Base-by-base conservation (phyloP, 2,113 vertebrate species). In the Gallinago paraguaiae region DNA sequence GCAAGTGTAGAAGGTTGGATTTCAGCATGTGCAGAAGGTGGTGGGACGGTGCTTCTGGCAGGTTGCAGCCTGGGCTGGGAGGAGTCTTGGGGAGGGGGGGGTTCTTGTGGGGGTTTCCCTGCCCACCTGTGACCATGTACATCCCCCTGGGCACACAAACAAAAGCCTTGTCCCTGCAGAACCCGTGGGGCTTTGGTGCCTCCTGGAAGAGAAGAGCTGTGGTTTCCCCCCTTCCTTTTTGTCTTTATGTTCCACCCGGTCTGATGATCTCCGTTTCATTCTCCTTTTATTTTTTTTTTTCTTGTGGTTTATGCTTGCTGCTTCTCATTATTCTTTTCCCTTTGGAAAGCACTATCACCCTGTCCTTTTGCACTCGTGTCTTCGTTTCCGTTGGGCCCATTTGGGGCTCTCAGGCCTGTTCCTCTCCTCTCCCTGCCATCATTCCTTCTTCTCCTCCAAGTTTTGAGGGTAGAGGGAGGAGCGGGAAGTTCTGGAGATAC, bases 311-410 rank as follows among this genome's bases (percentile, higher is more conserved):
- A 7, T 76, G 24, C 88, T 93, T 48, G 25, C 79, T 91, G 90
- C 70, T 96, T 94, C 90, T 80, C 77, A 82, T 95, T 89, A 85
- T 37, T 91, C 35, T 61, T 91, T 82, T 93, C 65, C 53, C 57
- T 94, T 88, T 87, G 81, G 64, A 92, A 93, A 92, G 72, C 4
- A 0, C 88, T 82, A 23, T 96, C 81, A n/a, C 60, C 45, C 30
- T 56, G 39, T 76, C 65, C 35, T 87, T 89, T 48, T 65, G 45
- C 51, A 30, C 57, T 93, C 0, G 0, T 1, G 7, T 59, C 80
- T 92, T 67, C 35, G 80, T 88, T 89, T 53, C 53, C n/a, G 8
- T 71, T 90, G 70, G 65, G 86, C 33, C 57, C 37, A 16, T 76
- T 82, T 8, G 24, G 57, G 65, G 17, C 43, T 69, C 3, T 33